Percentiles rank a stretch among this genome's conserved stretches.
These are phyloP conservation scores for Crenichthys baileyi DNA, from an alignment of 2,797 vertebrate genomes.

Conservation along the genomic window DNA sequence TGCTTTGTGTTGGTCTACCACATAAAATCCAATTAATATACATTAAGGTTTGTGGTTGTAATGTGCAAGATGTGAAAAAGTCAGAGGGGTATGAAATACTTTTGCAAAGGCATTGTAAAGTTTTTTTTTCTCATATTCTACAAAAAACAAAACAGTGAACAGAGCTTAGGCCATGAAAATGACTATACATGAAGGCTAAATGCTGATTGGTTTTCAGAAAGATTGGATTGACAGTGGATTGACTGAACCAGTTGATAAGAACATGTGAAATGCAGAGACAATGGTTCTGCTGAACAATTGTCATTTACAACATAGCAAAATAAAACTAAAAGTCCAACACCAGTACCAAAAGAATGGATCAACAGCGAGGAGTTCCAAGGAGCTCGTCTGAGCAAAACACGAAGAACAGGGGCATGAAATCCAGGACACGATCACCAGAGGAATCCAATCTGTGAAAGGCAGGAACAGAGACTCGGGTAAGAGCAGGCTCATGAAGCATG, in stretches of 20 bases:
- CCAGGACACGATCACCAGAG: too few relatives aligned
- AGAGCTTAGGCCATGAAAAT: neutral
- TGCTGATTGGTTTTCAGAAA: neutral
- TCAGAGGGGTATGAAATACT: neutral
- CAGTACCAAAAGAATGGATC: neutral
- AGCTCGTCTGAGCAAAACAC: too few relatives aligned
- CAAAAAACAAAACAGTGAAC: neutral
- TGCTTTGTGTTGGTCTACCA: too few relatives aligned
- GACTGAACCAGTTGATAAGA: neutral
- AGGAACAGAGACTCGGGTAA: too few relatives aligned
- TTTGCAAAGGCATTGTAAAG: neutral
- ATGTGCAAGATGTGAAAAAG: neutral
- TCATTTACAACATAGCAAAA: neutral
- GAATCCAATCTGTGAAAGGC: too few relatives aligned
- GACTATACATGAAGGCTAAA: neutral
- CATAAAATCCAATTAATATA: neutral
- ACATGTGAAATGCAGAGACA: neutral
- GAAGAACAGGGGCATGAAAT: too few relatives aligned
- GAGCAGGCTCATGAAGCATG: too few relatives aligned
- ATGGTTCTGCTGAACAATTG: neutral
- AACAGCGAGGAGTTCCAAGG: too few relatives aligned
- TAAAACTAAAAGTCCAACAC: neutral
- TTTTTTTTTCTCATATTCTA: neutral
- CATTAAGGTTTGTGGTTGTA: neutral
- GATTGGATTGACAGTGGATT: neutral